Percentiles rank a stretch among this genome's conserved stretches.
These are phyloP conservation scores for Mesembrinibis cayennensis DNA, from an alignment of 2,113 vertebrate genomes.

Conservation along the genomic window DNA sequence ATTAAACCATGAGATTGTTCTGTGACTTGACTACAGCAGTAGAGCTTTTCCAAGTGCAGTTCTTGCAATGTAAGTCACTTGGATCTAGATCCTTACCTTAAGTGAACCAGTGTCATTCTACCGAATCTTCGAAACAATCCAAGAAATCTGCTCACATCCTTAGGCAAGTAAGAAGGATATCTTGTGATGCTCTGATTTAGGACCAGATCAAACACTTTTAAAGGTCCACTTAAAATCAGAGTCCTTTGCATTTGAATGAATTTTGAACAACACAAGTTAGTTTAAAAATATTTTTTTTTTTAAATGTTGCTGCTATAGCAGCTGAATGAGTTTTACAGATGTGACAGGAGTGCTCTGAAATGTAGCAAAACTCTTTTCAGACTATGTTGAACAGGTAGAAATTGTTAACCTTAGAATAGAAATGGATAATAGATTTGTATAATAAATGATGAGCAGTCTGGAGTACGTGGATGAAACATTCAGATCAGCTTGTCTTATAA, in stretches of 20 bases:
- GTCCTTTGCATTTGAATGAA: background rate
- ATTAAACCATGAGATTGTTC: background rate
- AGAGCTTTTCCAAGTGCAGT: background rate
- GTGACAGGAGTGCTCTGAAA: background rate
- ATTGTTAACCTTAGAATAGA: slow-evolving; percentile 5
- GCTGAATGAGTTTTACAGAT: background rate
- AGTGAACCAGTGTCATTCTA: background rate
- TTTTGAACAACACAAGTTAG: background rate
- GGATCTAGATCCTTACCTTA: background rate
- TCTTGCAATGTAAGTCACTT: background rate
- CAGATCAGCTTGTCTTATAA: background rate
- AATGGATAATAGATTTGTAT: background rate
- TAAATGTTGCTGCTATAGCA: background rate
- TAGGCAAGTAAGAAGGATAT: background rate
- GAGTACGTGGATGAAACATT: background rate
- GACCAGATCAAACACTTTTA: background rate
- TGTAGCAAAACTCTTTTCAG: background rate
- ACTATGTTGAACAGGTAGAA: background rate
- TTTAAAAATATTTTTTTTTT: background rate
- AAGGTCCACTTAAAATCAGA: background rate
- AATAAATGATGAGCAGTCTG: background rate
- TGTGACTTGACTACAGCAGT: background rate
- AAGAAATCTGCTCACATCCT: background rate
- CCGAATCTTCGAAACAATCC: background rate
- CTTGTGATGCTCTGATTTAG: background rate